A percentile compares a stretch with the other conserved stretches of the same genome.
These are phyloP conservation scores for Glaucomys volans DNA, from an alignment of 2,113 vertebrate genomes.

Conservation along the genomic window DNA sequence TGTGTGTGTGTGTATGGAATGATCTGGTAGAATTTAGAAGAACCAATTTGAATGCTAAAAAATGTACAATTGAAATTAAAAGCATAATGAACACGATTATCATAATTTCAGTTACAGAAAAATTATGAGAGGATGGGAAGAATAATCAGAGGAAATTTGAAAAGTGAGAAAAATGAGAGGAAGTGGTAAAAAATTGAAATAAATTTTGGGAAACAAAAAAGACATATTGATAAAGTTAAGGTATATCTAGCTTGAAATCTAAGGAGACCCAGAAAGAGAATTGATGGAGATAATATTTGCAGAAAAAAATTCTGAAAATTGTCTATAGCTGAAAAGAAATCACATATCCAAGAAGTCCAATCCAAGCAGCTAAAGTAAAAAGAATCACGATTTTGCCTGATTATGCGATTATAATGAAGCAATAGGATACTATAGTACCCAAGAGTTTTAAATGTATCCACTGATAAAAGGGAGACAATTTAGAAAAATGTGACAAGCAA, in stretches of 20 bases:
- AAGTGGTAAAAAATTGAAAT: not conserved
- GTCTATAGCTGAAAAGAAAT: not conserved
- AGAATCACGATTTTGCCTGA: not conserved
- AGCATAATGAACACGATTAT: not conserved
- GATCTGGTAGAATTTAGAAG: not conserved
- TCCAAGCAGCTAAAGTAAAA: not conserved
- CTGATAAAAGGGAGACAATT: not conserved
- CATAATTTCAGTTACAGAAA: not conserved
- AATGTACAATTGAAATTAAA: not conserved
- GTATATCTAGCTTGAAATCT: too few species aligned
- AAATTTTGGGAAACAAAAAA: not conserved
- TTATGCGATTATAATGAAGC: not conserved
- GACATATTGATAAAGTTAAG: not conserved
- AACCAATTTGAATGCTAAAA: not conserved
- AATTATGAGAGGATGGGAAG: not conserved
- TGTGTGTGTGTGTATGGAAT: not conserved
- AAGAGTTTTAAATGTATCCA: not conserved
- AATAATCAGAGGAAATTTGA: not conserved
- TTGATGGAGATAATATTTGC: not conserved
- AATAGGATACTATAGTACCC: not conserved
- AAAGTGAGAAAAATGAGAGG: not conserved
- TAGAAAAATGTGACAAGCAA: not conserved
- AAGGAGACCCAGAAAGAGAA: not conserved
- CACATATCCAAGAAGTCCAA: not conserved
- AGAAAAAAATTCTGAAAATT: not conserved